Percentiles rank a stretch among this genome's conserved stretches.
Evolutionary conservation across 2,797 vertebrate species (phyloP).

Genomic region (Gephyroberyx darwinii): DNA sequence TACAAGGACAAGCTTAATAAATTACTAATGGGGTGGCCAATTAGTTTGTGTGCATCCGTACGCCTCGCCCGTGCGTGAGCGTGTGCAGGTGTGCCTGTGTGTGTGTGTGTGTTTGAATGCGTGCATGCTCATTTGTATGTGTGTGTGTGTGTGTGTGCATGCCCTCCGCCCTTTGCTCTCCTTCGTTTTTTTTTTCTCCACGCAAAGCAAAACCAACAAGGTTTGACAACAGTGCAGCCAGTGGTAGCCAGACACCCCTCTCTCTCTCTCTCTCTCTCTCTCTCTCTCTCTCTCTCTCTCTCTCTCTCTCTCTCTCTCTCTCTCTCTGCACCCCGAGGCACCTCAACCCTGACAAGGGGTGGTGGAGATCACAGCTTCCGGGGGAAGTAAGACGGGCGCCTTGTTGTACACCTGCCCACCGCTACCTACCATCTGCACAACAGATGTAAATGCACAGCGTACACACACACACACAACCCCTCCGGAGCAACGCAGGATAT

Average conservation of each 20-base stretch:
- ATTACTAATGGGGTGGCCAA: constrained; percentile 82
- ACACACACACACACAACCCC: constrained; percentile 13
- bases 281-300: not conserved
- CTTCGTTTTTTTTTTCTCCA: constrained; percentile 10
- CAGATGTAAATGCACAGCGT: constrained; percentile 35
- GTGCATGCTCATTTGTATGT: constrained; percentile 20
- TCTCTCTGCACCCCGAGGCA: not conserved
- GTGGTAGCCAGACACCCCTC: not conserved
- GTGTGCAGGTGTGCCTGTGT: constrained; percentile 17
- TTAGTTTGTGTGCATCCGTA: constrained; percentile 71
- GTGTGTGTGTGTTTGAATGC: constrained; percentile 14
- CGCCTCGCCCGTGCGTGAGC: constrained; percentile 43
- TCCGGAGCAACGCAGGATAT: not conserved
- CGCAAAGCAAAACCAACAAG: constrained; percentile 34
- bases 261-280: no score
- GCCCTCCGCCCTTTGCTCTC: constrained; percentile 34
- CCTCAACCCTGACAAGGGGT: not conserved
- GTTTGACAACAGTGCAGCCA: constrained; percentile 20
- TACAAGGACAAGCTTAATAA: constrained; percentile 83
- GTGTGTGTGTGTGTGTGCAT: constrained; percentile 2
- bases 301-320: not conserved
- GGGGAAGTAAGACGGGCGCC: not conserved
- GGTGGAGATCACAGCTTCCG: not conserved
- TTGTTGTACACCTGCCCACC: constrained; percentile 23
- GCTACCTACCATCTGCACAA: constrained; percentile 26